Percentiles rank a stretch among this genome's conserved stretches.
Evolutionary conservation across 2,113 vertebrate species (phyloP).

Genomic region (Zingel zingel): DNA sequence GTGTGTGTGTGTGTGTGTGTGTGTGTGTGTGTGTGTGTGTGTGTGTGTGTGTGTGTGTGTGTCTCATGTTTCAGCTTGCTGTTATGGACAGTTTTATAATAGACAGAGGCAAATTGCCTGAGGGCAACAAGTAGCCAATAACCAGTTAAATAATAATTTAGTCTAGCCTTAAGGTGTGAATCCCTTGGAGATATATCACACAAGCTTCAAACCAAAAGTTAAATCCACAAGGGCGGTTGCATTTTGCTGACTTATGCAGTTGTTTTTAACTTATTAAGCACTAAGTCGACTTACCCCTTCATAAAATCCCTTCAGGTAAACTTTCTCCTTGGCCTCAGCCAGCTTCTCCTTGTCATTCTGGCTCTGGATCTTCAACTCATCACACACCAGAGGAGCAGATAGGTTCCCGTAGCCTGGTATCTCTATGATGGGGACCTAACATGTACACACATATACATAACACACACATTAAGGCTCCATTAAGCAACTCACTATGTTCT

Average conservation of each 20-base stretch:
- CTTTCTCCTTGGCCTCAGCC: slow-evolving; percentile 93
- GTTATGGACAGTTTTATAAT: background rate
- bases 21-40: no score
- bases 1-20: no score
- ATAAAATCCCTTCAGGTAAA: slow-evolving; percentile 97
- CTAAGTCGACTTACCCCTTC: slow-evolving; percentile 90
- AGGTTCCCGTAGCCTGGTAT: slow-evolving; percentile 94
- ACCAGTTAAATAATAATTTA: slow-evolving; percentile 39
- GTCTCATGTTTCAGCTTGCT: background rate
- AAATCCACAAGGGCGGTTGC: background rate
- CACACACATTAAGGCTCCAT: background rate
- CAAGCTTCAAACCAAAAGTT: slow-evolving; percentile 17
- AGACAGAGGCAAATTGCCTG: slow-evolving; percentile 14
- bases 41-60: no score
- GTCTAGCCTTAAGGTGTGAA: slow-evolving; percentile 26
- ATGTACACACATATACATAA: slow-evolving; percentile 2
- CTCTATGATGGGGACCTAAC: slow-evolving; percentile 93
- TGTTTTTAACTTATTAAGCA: background rate
- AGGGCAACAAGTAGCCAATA: slow-evolving; percentile 3
- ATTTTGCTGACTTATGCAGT: slow-evolving; percentile 20
- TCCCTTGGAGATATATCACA: slow-evolving; percentile 30
- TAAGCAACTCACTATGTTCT: background rate
- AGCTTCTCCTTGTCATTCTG: slow-evolving; percentile 98
- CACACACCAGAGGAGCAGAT: slow-evolving; percentile 91
- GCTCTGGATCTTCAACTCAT: slow-evolving; percentile 97